Base-by-base conservation (phyloP, 2,888 invertebrate genomes). In the Schrankia costaestrigalis region DNA sequence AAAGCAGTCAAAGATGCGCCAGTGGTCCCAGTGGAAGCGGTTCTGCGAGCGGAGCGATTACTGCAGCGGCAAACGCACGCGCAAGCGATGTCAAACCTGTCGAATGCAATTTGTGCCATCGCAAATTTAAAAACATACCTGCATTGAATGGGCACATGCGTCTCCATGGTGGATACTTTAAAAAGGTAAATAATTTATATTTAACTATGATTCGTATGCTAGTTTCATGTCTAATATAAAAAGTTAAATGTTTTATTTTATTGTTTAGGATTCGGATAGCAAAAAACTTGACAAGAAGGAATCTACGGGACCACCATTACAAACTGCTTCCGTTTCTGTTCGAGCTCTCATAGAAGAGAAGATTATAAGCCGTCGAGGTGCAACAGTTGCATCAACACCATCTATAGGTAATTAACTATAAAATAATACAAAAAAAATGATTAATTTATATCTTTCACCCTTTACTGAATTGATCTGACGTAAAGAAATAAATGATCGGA, bases 71-170 rank as follows among this genome's bases (percentile, higher is more conserved):
- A 43, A 48, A 63, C 49, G 51, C 69, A 38, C 76, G 83, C 41
- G 78, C 91, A 56, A 82, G 89, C 23, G 94, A 95, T 57, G 90
- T 91, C 41, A 96, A 96, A 70, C 97, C 97, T 25, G 97, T 97
- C 40, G 96, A 97, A 78, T 98, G 98, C 85, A 96, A 95, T 81
- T 90, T 98, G 41, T 99, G 98, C 77, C 95, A 97, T 81, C 91
- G 97, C 59, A 95, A 96, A 76, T 99, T 98, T 88, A 98, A 98
- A 89, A 98, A 98, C 80, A 95, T 97, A 78, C 97, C 98, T 11
- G 98, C 98, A 14, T 91, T 99, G 35, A 99, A 99, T 81, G 98
- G 98, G 5, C 98, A 98, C 75, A 98, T 98, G 98, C 91, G 98
- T 64, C 90, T 98, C 47, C 98, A 99, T 78, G 98, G 98, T 25